Conservation (phyloP, 2,888 invertebrate genomes). For the Cloeon dipterum region DNA sequence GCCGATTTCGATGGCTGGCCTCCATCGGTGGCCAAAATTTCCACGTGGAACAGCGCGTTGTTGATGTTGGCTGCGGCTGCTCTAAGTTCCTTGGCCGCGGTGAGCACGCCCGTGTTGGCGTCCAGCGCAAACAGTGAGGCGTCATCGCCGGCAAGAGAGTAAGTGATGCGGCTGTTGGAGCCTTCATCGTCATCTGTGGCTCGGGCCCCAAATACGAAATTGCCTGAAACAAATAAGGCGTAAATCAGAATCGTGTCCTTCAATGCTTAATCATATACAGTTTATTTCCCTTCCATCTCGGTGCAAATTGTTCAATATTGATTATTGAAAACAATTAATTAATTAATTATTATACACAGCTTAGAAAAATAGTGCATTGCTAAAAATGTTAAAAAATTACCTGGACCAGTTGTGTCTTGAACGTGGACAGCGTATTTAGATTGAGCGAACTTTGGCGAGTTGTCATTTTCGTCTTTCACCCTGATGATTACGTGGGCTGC, state of each 20-base stretch:
- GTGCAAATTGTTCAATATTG: too few relatives aligned
- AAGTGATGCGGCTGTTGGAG: conserved; percentile 55
- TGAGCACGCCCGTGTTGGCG: conserved; percentile 64
- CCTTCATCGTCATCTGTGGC: conserved; percentile 68
- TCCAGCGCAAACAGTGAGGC: conserved; percentile 57
- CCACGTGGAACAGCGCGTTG: conserved; percentile 38
- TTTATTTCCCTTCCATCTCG: too few relatives aligned
- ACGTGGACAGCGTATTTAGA: conserved; percentile 56
- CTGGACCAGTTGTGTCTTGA: conserved; percentile 53
- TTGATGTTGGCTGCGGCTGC: conserved; percentile 16
- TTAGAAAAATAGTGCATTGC: too few relatives aligned
- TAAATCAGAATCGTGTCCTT: too few relatives aligned
- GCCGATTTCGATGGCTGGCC: conserved; percentile 44
- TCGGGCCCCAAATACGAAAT: conserved; percentile 78
- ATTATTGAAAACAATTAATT: too few relatives aligned
- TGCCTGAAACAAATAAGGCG: conserved; percentile 21
- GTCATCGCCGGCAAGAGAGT: conserved; percentile 55
- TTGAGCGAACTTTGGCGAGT: conserved; percentile 52
- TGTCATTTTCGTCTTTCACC: conserved; percentile 67
- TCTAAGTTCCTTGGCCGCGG: conserved; percentile 42
- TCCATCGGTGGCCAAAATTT: conserved; percentile 61
- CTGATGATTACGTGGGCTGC: conserved; percentile 62
- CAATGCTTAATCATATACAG: too few relatives aligned
- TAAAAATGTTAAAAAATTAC: too few relatives aligned
- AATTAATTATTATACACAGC: too few relatives aligned